Conservation (phyloP, 2,797 vertebrate genomes). For the Heliangelus exortis region DNA sequence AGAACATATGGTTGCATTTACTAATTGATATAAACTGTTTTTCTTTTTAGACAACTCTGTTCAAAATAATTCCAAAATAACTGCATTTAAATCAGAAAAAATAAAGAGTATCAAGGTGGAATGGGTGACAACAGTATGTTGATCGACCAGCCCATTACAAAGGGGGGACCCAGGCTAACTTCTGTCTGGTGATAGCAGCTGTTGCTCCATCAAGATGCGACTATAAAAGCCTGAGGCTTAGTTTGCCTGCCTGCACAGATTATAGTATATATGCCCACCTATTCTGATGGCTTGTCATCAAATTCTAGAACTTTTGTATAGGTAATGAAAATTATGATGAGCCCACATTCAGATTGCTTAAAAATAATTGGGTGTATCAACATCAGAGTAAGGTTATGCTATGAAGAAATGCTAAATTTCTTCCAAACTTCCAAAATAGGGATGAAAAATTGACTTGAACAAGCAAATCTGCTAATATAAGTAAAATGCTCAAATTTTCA, state of each 20-base stretch:
- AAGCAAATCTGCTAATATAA: not conserved
- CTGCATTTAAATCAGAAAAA: constrained; percentile 61
- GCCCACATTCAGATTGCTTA: not conserved
- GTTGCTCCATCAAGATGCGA: not conserved
- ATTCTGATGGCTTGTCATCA: not conserved
- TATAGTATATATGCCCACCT: not conserved
- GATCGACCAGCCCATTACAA: fast-evolving
- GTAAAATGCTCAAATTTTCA: not conserved
- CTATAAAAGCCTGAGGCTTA: not conserved
- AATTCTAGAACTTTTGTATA: not conserved
- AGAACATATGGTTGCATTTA: constrained; percentile 29
- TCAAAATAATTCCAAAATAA: constrained; percentile 31
- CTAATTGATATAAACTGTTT: constrained; percentile 46
- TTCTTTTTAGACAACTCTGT: not conserved
- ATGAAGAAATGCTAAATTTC: not conserved
- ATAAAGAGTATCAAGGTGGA: constrained; percentile 62
- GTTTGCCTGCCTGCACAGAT: not conserved
- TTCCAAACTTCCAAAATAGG: not conserved
- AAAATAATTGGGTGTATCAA: not conserved
- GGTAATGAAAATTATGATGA: not conserved
- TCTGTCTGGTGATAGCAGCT: not conserved
- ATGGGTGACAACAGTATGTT: not conserved
- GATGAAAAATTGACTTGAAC: not conserved
- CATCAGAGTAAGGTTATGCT: not conserved
- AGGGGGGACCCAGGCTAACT: not conserved